Evolutionary conservation across 1,140 invertebrate species (phyloP), one percentile per base, ranked within the genome.

Genomic region (Thalassaphorura encarpata): DNA sequence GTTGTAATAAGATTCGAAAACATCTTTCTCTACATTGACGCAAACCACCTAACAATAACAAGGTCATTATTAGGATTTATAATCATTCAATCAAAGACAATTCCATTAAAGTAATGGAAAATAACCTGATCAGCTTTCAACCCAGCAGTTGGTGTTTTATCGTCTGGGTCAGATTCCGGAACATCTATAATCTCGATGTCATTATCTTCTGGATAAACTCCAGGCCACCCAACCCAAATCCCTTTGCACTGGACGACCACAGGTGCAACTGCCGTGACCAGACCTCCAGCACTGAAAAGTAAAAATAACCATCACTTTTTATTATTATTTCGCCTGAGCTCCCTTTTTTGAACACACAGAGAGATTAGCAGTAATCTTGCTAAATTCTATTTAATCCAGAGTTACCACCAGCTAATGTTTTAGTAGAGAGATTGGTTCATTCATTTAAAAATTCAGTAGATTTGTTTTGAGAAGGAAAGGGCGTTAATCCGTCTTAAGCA

Each of bases 221-320:
- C 88, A 0, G 88, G 83, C 88, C 88, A 91, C 58, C 88, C 89
- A 46, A 92, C 85, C 89, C 88, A 92, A 21, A 88, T 76, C 24
- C 88, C 88, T 66, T 80, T 80, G 55, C 84, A 81, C 62, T 82
- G 80, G 54, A 89, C 85, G 1, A 91, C 87, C 6, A 91, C 87
- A 0, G 89, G 87, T 39, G 87, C 88, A 16, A 93, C 87, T 3
- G 89, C 89, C 3, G 88, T 93, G 15, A 92, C 89, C 52, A 92
- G 73, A 56, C 88, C 88, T 53, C 88, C 88, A 66, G 87, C 88
- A 55, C 71, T 72, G 55, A 8, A 62, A 65, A 60, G 41, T 50
- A 13, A 48, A 19, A 28, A 54, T 39, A 3, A 47, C 3, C 16
- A 26, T 3, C 33, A 36, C n/a, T 36, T 36, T 36, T 36, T n/a